A percentile compares a stretch with the other conserved stretches of the same genome.
Conservation (phyloP, 2,797 vertebrate genomes). For the Florisuga fusca region DNA sequence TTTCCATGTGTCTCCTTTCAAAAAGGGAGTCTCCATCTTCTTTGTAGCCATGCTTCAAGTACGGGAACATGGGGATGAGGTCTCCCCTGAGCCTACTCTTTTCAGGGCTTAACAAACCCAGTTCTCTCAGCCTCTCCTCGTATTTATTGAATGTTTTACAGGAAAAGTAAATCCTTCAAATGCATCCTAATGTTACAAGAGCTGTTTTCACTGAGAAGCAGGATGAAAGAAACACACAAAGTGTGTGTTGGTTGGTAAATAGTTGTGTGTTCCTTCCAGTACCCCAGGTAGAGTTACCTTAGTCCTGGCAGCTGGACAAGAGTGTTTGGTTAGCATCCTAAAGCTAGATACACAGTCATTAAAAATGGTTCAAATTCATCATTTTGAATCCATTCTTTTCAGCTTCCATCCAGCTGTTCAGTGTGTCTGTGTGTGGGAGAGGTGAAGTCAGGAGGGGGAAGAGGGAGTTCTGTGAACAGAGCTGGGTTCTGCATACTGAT, state of each 20-base stretch:
- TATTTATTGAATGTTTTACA: background rate
- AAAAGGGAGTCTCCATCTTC: too few species aligned
- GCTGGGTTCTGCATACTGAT: conserved; percentile 38
- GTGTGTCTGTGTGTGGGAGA: background rate
- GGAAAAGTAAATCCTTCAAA: background rate
- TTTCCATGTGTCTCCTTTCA: too few species aligned
- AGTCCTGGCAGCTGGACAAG: background rate
- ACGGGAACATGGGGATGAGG: too few species aligned
- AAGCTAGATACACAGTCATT: background rate
- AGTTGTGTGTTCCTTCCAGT: background rate
- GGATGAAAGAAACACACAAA: background rate
- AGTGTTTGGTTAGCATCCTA: background rate
- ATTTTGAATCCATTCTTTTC: background rate
- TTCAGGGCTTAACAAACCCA: too few species aligned
- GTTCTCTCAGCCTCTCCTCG: too few species aligned
- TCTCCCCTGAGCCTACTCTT: too few species aligned
- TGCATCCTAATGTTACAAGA: background rate
- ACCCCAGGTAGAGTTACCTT: background rate
- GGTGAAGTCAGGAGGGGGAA: background rate
- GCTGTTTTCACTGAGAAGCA: background rate
- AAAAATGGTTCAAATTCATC: background rate
- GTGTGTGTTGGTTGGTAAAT: background rate
- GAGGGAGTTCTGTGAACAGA: conserved; percentile 2
- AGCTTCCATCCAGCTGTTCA: background rate
- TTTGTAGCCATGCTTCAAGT: too few species aligned